A percentile compares a stretch with the other conserved stretches of the same genome.
Conservation (phyloP, 2,113 vertebrate species). For the Dolichotis patagonum region DNA sequence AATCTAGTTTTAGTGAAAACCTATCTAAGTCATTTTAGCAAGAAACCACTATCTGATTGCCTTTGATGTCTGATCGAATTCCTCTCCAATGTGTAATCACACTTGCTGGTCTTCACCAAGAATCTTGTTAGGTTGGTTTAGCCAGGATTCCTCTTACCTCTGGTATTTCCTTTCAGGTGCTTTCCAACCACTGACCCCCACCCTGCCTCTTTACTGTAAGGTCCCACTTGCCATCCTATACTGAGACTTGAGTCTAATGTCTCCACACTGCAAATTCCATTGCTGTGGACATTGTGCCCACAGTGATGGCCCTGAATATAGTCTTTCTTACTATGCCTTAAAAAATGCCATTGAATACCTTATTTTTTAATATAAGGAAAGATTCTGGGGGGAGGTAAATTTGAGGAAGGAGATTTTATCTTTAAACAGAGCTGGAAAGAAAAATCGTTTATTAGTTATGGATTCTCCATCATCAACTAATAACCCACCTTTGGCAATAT, state of each 20-base stretch:
- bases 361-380: neutral
- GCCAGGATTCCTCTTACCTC: neutral
- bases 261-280: neutral
- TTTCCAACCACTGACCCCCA: neutral
- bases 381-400: neutral
- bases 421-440: neutral
- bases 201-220: no score
- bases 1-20: neutral
- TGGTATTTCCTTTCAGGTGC: neutral
- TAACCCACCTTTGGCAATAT: neutral
- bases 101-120: neutral
- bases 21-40: neutral
- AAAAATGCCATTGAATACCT: no score
- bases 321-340: neutral
- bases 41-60: neutral
- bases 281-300: neutral
- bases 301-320: neutral
- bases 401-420: neutral
- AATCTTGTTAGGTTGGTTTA: slow-evolving; percentile 2
- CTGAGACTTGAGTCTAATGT: neutral
- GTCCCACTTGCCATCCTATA: accelerated
- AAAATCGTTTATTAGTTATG: neutral
- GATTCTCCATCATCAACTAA: neutral
- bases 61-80: neutral
- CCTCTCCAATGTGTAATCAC: neutral